Conservation (phyloP, 2,888 invertebrate species). For the Stenichneumon culpator region DNA sequence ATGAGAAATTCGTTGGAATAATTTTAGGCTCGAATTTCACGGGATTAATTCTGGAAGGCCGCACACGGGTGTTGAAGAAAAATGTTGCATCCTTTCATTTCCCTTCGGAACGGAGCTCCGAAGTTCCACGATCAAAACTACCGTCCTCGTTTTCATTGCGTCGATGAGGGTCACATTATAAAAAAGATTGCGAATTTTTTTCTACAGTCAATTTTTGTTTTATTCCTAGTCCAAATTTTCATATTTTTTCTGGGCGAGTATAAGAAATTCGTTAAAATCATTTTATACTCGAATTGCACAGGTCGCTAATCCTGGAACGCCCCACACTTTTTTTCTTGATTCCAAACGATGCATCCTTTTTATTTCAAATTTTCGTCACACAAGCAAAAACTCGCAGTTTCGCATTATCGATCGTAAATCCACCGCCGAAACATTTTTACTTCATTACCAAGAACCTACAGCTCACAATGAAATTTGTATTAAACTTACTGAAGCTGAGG, state of each 20-base stretch:
- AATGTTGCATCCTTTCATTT: too few relatives aligned
- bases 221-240: background rate
- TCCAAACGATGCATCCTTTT: too few relatives aligned
- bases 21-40: background rate
- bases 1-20: background rate
- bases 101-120: background rate
- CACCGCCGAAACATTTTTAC: background rate
- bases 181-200: background rate
- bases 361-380: background rate
- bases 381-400: background rate
- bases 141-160: background rate
- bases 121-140: background rate
- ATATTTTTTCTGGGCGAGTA: background rate
- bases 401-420: background rate
- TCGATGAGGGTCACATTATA: background rate
- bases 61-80: too few relatives aligned
- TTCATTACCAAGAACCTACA: background rate
- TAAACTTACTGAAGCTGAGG: constrained; percentile 62
- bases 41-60: background rate
- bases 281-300: background rate
- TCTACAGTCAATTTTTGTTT: too few relatives aligned
- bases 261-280: background rate
- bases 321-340: too few relatives aligned
- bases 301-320: background rate
- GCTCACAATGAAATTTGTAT: background rate